Base-by-base conservation (phyloP, 2,888 invertebrate species). In the Eupithecia pulchellata region DNA sequence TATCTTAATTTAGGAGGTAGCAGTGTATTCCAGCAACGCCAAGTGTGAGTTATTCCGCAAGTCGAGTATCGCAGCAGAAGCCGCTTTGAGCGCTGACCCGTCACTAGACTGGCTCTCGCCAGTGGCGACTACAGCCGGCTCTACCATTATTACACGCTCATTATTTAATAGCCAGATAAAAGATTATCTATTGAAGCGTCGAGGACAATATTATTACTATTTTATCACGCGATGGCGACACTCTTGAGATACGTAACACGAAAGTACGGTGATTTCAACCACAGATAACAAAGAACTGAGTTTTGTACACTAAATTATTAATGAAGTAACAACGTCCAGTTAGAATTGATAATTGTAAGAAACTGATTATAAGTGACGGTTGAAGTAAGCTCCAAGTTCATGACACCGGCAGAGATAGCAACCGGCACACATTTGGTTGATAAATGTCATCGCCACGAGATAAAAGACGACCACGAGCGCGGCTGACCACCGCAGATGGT, bases 151-250 rank as follows among this genome's bases (percentile, higher is more conserved):
- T 61, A 73, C 79, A 70, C 82, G 81, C 89, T 90, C 91, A 91
- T 92, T 92, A 93, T 90, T 92, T 90, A 93, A 92, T 91, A 89
- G 87, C 77, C 89, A 88, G 91, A 93, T 92, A 92, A 92, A 92
- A 91, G 91, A 93, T 92, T 91, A 93, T 92, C 91, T 91, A 89
- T 90, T 89, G 86, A 88, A 84, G 77, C 88, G 90, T 89, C 90
- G 89, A 91, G 86, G 88, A 85, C 90, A 90, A 89, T 89, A 88
- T 79, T 82, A 84, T 13, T 52, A 52, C 20, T 79, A 57, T 82
- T 81, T 86, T 88, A 86, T 88, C 85, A 78, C 80, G 84, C 80
- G 84, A 83, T 81, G 80, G 78, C 73, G 77, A 78, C 74, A 78
- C 77, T 73, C 13, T 29, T n/a, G 13, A 25, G 20, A 64, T 34